Conservation (phyloP, 2,888 invertebrate species). For the Parnassius mnemosyne region DNA sequence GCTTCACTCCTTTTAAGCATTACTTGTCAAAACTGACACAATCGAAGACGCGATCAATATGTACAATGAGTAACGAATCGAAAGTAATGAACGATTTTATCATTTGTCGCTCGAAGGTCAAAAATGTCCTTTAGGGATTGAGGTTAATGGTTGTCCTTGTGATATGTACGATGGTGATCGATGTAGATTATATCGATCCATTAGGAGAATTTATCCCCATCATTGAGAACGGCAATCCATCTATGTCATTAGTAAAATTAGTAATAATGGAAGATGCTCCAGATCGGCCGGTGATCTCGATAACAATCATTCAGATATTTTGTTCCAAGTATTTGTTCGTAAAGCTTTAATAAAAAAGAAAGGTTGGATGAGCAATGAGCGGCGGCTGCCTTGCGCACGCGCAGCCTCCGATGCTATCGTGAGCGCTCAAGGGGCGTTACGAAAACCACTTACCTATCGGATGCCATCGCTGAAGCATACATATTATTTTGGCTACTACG, state of each 20-base stretch:
- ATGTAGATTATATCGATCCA: conserved; percentile 52
- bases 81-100: conserved; percentile 56
- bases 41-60: conserved; percentile 41
- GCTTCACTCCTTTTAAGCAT: conserved; percentile 39
- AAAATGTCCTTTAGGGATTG: conserved; percentile 62
- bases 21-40: conserved; percentile 46
- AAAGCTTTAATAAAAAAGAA: conserved; percentile 47
- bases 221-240: conserved; percentile 41
- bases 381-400: conserved; percentile 55
- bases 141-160: conserved; percentile 61
- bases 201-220: conserved; percentile 50
- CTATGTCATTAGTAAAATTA: conserved; percentile 42
- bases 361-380: conserved; percentile 43
- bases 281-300: conserved; percentile 50
- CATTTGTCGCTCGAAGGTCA: conserved; percentile 57
- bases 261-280: conserved; percentile 46
- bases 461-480: conserved; percentile 63
- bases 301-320: conserved; percentile 55
- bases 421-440: conserved; percentile 70
- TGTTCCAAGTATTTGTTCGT: conserved; percentile 51
- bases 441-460: conserved; percentile 77
- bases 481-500: conserved; percentile 73
- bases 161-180: conserved; percentile 38
- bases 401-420: conserved; percentile 60
- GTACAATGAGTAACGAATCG: conserved; percentile 37